Conservation (phyloP, 2,888 invertebrate species). For the Cordylochernes scorpioides region DNA sequence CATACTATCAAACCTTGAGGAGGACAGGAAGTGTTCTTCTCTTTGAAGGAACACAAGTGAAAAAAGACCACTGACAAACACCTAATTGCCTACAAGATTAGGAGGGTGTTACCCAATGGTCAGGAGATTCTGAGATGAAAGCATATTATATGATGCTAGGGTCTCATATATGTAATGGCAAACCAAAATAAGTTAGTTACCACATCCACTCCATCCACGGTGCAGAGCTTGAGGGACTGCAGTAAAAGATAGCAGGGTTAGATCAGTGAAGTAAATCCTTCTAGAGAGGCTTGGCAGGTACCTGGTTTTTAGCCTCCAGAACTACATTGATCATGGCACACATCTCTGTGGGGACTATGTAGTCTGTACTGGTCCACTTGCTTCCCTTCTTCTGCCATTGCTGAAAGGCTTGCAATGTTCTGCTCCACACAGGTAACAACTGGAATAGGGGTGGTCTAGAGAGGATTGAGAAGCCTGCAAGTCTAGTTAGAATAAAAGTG, state of each 20-base stretch:
- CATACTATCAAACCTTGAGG: no score
- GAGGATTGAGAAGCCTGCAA: no score
- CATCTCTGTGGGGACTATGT: slow-evolving; percentile 86
- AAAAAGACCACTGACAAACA: no score
- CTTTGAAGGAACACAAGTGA: no score
- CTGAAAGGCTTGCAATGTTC: slow-evolving; percentile 39
- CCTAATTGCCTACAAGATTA: no score
- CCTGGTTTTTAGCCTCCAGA: slow-evolving; percentile 77
- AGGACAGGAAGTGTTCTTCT: no score
- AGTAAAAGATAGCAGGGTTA: slow-evolving; percentile 6
- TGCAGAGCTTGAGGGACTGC: slow-evolving; percentile 65
- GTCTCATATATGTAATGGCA: no score
- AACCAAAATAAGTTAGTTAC: slow-evolving; percentile 31
- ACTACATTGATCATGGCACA: slow-evolving; percentile 99
- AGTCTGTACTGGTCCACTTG: slow-evolving; percentile 82
- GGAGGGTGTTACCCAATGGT: no score
- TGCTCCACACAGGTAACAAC: slow-evolving; percentile 13
- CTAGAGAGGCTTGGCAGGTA: slow-evolving; percentile 8
- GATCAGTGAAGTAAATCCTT: background rate
- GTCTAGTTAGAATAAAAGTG: no score
- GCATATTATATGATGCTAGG: no score
- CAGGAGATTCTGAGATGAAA: no score
- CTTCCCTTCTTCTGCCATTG: slow-evolving; percentile 73
- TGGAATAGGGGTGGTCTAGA: no score
- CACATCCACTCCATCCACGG: slow-evolving; percentile 80